These are phyloP conservation scores for Pyrrhia umbra DNA, from an alignment of 2,888 invertebrate genomes.

Conservation along the genomic window DNA sequence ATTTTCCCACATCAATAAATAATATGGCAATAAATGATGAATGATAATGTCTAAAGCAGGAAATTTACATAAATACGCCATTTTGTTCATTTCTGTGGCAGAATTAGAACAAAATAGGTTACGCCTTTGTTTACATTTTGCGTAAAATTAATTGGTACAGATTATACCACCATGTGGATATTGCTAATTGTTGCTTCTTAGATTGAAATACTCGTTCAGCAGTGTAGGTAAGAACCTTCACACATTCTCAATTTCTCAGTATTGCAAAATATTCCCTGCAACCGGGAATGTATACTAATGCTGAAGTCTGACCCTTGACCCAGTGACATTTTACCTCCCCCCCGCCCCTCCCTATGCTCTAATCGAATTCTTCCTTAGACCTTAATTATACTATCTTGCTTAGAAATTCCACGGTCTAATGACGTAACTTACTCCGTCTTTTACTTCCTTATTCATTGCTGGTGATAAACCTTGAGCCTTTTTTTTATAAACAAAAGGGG, in stretches of 20 bases:
- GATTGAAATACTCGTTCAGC: not conserved
- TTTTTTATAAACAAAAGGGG: constrained; percentile 39
- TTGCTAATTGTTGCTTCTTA: no score
- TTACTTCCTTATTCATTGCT: constrained; percentile 50
- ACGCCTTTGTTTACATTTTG: no score
- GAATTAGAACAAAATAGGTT: no score
- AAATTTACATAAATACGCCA: no score
- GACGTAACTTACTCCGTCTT: constrained; percentile 32
- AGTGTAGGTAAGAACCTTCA: not conserved
- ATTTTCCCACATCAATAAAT: no score
- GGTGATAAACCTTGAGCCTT: constrained; percentile 30
- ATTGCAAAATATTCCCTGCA: constrained; percentile 5
- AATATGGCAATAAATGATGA: no score
- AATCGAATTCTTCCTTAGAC: constrained; percentile 60
- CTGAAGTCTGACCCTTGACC: constrained; percentile 48
- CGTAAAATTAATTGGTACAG: no score
- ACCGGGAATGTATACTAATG: constrained; percentile 21
- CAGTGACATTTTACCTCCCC: constrained; percentile 41
- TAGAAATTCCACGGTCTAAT: constrained; percentile 43
- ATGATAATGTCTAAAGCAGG: no score
- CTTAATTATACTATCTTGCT: constrained; percentile 56
- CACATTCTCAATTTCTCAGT: not conserved
- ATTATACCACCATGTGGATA: no score
- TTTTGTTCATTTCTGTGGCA: no score
- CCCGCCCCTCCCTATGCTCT: constrained; percentile 25